phyloP scores from a whole-genome alignment of 2,888 invertebrate species.

The Idaea straminata region DNA sequence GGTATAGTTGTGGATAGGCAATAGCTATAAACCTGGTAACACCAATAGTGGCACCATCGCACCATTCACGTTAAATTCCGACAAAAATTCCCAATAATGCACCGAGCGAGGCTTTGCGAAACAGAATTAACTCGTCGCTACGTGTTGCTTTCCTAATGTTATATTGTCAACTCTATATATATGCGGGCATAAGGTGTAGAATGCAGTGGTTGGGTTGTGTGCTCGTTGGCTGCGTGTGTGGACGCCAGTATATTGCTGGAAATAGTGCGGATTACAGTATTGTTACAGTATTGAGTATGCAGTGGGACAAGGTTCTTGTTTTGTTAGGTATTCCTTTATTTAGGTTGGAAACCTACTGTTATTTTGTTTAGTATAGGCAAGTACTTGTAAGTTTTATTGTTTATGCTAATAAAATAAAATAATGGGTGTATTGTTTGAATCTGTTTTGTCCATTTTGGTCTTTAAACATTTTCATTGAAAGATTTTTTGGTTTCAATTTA shows the following conservation, averaged over 20 bases:
- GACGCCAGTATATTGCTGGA: constrained; percentile 14
- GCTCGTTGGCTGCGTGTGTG: constrained; percentile 10
- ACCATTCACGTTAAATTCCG: constrained; percentile 10
- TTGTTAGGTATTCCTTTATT: background rate
- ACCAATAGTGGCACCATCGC: background rate
- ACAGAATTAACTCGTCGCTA: constrained; percentile 22
- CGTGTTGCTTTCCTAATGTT: constrained; percentile 1
- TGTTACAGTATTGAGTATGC: constrained; percentile 10
- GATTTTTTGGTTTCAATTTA: too few relatives aligned
- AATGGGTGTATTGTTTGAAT: too few relatives aligned
- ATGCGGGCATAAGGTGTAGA: background rate
- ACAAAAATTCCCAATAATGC: constrained; percentile 26
- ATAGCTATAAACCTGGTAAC: background rate
- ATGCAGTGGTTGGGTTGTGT: constrained; percentile 12
- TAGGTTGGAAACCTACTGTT: background rate
- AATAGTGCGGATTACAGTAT: constrained; percentile 18
- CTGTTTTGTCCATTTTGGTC: too few relatives aligned
- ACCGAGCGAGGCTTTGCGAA: constrained; percentile 23
- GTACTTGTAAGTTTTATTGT: too few relatives aligned
- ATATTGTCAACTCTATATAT: background rate
- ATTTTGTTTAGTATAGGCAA: background rate
- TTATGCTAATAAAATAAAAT: too few relatives aligned
- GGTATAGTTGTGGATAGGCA: background rate
- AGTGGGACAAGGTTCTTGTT: background rate
- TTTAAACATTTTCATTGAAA: too few relatives aligned